These are phyloP conservation scores for Melitaea athalia DNA, from an alignment of 2,888 invertebrate species.

Conservation along the genomic window DNA sequence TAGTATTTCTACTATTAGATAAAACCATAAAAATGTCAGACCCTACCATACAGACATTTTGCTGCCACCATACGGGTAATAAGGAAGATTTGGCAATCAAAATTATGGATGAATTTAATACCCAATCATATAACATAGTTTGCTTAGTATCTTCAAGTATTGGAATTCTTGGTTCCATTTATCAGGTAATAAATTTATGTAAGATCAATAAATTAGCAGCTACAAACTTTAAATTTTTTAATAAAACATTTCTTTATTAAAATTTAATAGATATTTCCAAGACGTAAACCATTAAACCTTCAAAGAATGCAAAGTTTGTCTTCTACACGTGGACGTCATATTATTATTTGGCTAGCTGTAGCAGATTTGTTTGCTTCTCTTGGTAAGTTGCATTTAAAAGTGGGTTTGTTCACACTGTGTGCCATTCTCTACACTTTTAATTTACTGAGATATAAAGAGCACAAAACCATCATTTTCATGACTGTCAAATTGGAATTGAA, in stretches of 20 bases:
- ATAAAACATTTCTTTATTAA: background rate
- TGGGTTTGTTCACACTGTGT: too few species aligned
- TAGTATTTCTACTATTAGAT: background rate
- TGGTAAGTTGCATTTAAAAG: conserved; percentile 73
- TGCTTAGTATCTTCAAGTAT: conserved; percentile 88
- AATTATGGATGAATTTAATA: conserved; percentile 88
- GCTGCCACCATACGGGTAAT: conserved; percentile 87
- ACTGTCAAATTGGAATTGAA: too few species aligned
- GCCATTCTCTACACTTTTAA: too few species aligned
- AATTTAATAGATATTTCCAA: conserved; percentile 84
- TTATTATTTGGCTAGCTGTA: conserved; percentile 89
- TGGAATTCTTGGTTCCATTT: conserved; percentile 88
- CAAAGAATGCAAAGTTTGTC: conserved; percentile 82
- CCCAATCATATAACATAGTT: conserved; percentile 87
- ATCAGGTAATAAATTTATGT: conserved; percentile 83
- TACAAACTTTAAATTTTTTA: background rate
- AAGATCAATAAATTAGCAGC: background rate
- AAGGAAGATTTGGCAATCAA: conserved; percentile 84
- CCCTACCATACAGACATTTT: conserved; percentile 92
- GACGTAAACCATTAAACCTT: conserved; percentile 74
- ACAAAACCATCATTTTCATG: too few species aligned
- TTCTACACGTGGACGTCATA: conserved; percentile 85
- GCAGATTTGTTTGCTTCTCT: conserved; percentile 90
- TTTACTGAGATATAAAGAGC: background rate
- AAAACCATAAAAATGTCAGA: conserved; percentile 84